Percentiles rank a stretch among this genome's conserved stretches.
Conservation (phyloP, 2,888 invertebrate species). For the Eupithecia subumbrata region DNA sequence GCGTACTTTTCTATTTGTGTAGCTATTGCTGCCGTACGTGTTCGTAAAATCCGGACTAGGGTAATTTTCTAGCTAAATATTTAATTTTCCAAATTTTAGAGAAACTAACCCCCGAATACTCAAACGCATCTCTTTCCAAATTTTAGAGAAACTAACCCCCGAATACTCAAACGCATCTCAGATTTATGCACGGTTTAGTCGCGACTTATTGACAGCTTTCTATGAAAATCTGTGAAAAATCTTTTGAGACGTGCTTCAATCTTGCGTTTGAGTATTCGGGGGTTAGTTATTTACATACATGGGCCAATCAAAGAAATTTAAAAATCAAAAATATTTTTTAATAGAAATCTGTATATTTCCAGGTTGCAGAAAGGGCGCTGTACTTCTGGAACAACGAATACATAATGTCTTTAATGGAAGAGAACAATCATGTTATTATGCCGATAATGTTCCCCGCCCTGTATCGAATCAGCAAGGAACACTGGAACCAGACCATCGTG, state of each 20-base stretch:
- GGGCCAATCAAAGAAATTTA: too few relatives aligned
- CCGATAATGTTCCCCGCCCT: conserved; percentile 99
- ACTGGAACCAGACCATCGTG: conserved; percentile 99
- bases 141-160: too few relatives aligned
- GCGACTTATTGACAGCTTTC: too few relatives aligned
- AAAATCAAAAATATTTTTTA: not conserved
- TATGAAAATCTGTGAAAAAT: too few relatives aligned
- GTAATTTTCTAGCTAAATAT: not conserved
- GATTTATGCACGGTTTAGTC: too few relatives aligned
- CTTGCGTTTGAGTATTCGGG: too few relatives aligned
- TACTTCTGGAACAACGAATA: conserved; percentile 99
- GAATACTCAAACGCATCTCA: too few relatives aligned
- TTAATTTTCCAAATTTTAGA: not conserved
- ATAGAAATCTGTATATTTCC: conserved; percentile 46
- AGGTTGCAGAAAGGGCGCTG: conserved; percentile 99
- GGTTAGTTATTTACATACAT: too few relatives aligned
- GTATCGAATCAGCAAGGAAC: conserved; percentile 99
- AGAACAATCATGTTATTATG: conserved; percentile 98
- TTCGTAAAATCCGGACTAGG: not conserved
- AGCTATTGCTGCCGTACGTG: not conserved
- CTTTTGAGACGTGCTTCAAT: too few relatives aligned
- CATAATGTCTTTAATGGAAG: conserved; percentile 99
- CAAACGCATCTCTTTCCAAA: too few relatives aligned
- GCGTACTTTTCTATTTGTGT: not conserved
- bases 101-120: too few relatives aligned